Evolutionary conservation across 2,113 vertebrate genomes (phyloP), one percentile per base, ranked within the genome.

Genomic region (Athene noctua): DNA sequence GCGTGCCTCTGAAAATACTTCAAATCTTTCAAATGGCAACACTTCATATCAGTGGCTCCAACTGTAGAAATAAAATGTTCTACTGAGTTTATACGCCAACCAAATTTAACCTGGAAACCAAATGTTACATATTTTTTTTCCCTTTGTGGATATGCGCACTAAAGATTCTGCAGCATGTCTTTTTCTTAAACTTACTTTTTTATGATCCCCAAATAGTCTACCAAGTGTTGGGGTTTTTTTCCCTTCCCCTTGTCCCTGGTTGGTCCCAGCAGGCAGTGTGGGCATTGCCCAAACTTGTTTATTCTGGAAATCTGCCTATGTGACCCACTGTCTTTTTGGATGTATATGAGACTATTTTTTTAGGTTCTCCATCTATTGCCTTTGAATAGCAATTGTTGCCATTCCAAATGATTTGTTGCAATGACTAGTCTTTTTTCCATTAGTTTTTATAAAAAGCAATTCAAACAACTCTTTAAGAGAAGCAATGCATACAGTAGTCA

Each of bases 191-290:
- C 16, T 10, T 2, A 4, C 6, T 10, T 25, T 54, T 77, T 10
- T 42, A 49, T 34, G 27, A 73, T 80, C 16, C 14, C 30, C 10
- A 47, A 40, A 46, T n/a, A 75, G 44, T 66, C 25, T 6, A 72
- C 15, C 2, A 1, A 1, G 0, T 10, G 1, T 11, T 42, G 34
- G 34, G 32, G 13, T 58, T 27, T 13, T 58, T 63, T 15, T 57
- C n/a, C 5, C 11, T 42, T 73, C 21, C n/a, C 9, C 4, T 23
- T 42, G 32, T 34, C 29, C 40, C 13, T 88, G 15, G 11, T 15
- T 81, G 40, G 14, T 59, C 22, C 22, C 40, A 72, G 54, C 11
- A 51, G 32, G 12, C 13, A 13, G 36, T 20, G 11, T 47, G 46
- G 10, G 22, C 23, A 52, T 61, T 21, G 2, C 15, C 12, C n/a